Conservation (phyloP, 1,140 invertebrate species). For the Radopholus similis region DNA sequence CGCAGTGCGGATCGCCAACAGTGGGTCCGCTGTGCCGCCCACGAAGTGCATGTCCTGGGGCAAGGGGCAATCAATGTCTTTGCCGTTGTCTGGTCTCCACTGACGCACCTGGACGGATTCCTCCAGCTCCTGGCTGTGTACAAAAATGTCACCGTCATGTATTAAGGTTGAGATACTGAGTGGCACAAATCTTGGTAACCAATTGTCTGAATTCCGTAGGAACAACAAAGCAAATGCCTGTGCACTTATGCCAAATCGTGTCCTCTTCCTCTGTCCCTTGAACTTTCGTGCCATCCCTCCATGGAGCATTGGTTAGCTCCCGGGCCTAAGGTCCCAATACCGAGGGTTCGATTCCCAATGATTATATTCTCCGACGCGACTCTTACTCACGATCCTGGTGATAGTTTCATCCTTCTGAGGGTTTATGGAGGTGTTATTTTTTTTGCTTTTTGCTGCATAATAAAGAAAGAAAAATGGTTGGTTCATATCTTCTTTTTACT, state of each 20-base stretch:
- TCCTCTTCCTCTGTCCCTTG: constrained; percentile 39
- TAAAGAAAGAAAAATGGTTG: too few relatives aligned
- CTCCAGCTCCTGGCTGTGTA: constrained; percentile 24
- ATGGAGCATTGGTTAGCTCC: constrained; percentile 41
- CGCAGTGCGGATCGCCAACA: constrained; percentile 20
- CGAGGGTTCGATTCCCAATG: not conserved
- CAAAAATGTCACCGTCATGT: too few relatives aligned
- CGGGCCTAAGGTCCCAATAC: constrained; percentile 35
- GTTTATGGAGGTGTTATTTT: too few relatives aligned
- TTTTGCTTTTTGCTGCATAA: too few relatives aligned
- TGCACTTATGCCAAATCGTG: not conserved
- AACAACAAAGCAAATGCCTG: constrained; percentile 6
- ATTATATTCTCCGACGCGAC: not conserved
- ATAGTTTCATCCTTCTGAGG: too few relatives aligned
- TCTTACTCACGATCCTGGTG: constrained; percentile 67
- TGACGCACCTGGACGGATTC: constrained; percentile 16
- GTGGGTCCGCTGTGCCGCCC: constrained; percentile 13
- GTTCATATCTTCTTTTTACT: too few relatives aligned
- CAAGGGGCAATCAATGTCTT: not conserved
- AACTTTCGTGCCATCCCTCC: too few relatives aligned
- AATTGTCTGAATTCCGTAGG: not conserved
- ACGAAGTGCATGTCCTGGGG: constrained; percentile 28
- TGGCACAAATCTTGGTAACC: not conserved
- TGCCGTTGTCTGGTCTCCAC: too few relatives aligned
- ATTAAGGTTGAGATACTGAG: too few relatives aligned